A percentile compares a stretch with the other conserved stretches of the same genome.
Conservation (phyloP, 2,888 invertebrate species). For the Argyresthia albistria region DNA sequence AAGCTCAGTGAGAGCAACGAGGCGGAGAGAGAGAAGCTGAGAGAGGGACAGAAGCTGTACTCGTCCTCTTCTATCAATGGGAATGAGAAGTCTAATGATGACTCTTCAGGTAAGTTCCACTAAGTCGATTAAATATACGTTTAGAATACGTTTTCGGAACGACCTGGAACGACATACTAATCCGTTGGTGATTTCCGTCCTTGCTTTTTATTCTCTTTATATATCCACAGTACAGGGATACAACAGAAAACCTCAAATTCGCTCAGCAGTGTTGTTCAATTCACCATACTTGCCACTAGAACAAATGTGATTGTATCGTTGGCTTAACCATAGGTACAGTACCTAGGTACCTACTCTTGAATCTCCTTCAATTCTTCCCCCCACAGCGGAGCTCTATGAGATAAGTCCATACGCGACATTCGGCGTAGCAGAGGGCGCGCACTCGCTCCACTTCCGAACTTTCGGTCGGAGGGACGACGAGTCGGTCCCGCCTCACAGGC, state of each 20-base stretch:
- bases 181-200: too few species aligned
- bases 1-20: constrained; percentile 67
- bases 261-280: too few species aligned
- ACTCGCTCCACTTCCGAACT: constrained; percentile 85
- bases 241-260: too few species aligned
- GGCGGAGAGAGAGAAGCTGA: constrained; percentile 59
- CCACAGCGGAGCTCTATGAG: constrained; percentile 80
- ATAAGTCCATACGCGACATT: constrained; percentile 87
- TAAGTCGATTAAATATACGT: too few species aligned
- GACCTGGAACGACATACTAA: too few species aligned
- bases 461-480: constrained; percentile 78
- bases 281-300: too few species aligned
- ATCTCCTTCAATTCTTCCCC: too few species aligned
- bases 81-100: constrained; percentile 67
- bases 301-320: too few species aligned
- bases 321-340: neutral
- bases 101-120: constrained; percentile 51
- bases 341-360: neutral
- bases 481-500: constrained; percentile 56
- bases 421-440: constrained; percentile 69
- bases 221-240: too few species aligned
- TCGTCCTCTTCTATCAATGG: constrained; percentile 67
- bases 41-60: constrained; percentile 64
- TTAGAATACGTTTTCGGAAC: too few species aligned
- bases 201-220: too few species aligned